Percentiles rank a stretch among this genome's conserved stretches.
These are phyloP conservation scores for Gadus macrocephalus DNA, from an alignment of 2,113 vertebrate species.

Conservation along the genomic window DNA sequence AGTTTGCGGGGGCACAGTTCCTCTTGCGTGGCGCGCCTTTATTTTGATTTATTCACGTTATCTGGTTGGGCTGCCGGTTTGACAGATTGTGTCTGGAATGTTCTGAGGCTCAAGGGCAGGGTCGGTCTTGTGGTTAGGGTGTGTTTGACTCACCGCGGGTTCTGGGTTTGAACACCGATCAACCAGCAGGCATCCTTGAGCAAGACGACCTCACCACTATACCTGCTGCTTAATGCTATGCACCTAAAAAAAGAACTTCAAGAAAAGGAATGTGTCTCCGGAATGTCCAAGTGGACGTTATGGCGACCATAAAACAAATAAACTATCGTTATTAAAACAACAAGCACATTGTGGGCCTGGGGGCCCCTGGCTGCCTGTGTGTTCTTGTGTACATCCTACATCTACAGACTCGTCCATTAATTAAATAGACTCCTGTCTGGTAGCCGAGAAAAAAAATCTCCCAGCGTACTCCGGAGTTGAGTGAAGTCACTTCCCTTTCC, in stretches of 20 bases:
- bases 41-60: background rate
- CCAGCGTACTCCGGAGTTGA: conserved; percentile 36
- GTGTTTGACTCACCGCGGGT: too few relatives aligned
- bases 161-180: too few relatives aligned
- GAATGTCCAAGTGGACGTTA: too few relatives aligned
- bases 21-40: background rate
- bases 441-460: conserved; percentile 25
- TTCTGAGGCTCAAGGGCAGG: too few relatives aligned
- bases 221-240: too few relatives aligned
- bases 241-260: background rate
- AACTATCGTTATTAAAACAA: conserved; percentile 14
- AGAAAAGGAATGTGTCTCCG: conserved; percentile 30
- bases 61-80: too few relatives aligned
- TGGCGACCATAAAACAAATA: conserved; percentile 10
- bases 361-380: background rate
- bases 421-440: conserved; percentile 21
- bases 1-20: too few relatives aligned
- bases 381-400: background rate
- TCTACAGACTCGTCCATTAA: conserved; percentile 31
- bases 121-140: too few relatives aligned
- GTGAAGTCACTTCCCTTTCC: conserved; percentile 54
- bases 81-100: too few relatives aligned
- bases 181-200: too few relatives aligned
- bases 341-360: background rate
- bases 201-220: too few relatives aligned